These are phyloP conservation scores for Geotrypetes seraphini DNA, from an alignment of 2,797 vertebrate species.

Conservation along the genomic window DNA sequence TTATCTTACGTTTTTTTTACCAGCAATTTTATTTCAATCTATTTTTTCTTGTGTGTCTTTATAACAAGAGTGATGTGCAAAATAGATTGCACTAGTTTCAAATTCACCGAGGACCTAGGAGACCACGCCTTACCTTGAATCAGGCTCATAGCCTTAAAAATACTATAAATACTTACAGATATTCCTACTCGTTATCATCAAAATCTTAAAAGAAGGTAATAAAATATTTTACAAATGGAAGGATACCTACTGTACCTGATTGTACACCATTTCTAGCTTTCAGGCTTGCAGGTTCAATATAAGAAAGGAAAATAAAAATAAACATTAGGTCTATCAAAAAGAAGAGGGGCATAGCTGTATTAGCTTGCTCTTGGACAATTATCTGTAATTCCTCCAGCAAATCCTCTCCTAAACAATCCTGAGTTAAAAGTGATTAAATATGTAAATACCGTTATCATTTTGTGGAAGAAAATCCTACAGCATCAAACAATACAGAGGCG, in stretches of 20 bases:
- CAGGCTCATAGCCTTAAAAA: slow-evolving; percentile 14
- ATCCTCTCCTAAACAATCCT: too few relatives aligned
- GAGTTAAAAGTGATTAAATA: too few relatives aligned
- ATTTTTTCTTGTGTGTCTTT: slow-evolving; percentile 47
- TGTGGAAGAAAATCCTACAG: too few relatives aligned
- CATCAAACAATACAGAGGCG: too few relatives aligned
- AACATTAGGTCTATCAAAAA: slow-evolving; percentile 13
- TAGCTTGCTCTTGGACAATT: slow-evolving; percentile 33
- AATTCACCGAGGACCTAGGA: slow-evolving; percentile 8
- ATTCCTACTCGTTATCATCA: slow-evolving; percentile 12
- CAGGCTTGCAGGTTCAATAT: too few relatives aligned
- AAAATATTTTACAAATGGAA: too few relatives aligned
- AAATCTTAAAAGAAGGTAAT: slow-evolving; percentile 9
- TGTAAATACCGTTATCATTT: too few relatives aligned
- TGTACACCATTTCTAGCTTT: too few relatives aligned
- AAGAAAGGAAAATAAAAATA: too few relatives aligned
- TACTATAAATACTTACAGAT: slow-evolving; percentile 16
- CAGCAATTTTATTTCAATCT: slow-evolving; percentile 3
- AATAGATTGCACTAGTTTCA: slow-evolving; percentile 13
- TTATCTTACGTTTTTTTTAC: background rate
- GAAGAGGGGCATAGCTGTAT: slow-evolving; percentile 5
- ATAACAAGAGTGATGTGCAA: slow-evolving; percentile 37
- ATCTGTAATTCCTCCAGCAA: slow-evolving; percentile 16
- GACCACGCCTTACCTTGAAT: too few relatives aligned
- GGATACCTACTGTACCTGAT: too few relatives aligned